Base-by-base conservation (phyloP, 37 sponge, comb jelly and placozoan genomes). In the Ephydatia muelleri region DNA sequence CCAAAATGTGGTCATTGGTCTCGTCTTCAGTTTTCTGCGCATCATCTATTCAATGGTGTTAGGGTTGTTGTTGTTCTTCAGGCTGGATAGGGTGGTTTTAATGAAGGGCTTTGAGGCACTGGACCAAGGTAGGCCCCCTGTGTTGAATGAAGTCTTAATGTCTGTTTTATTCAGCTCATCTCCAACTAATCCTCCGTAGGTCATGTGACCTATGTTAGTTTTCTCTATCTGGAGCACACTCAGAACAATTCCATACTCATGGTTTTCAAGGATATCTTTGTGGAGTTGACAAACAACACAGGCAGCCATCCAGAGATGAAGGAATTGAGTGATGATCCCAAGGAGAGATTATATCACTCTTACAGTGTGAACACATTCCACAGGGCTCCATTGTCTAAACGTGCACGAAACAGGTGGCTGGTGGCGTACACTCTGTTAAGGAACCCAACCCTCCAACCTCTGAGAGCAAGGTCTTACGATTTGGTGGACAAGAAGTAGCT, bases 21-120 rank as follows among this genome's bases (percentile, higher is more conserved):
- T 86, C 2, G 23, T 40, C 13, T 70, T 81, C 25, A 67, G 81
- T 2, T 26, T 86, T 22, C 38, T 79, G n/a, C 73, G 87, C 21
- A 80, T 72, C 13, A 21, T 86, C 12, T 71, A 65, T 6, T 80
- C 87, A 22, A 3, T 72, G 21, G 21, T 25, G 48, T 80, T 86
- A 48, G 75, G 87, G 21, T 34, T 86, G 26, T 38, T 86, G 16
- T 73, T 86, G 0, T 30, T 86, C 38, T 49, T 80, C 32, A 29
- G 87, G 43, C n/a, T 86, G 75, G 87, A 86, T 37, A 47, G 74
- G 0, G 73, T 72, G 27, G 81, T 86, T 1, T 49, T 86, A 39
- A 86, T 86, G 87, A 79, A 72, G 5, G 87, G 87, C 8, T 79
- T 86, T 48, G 87, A 86, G 71, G 36, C 3, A 11, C 79, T 70